phyloP scores from a whole-genome alignment of 2,888 invertebrate species.

The Tanypteryx hageni region DNA sequence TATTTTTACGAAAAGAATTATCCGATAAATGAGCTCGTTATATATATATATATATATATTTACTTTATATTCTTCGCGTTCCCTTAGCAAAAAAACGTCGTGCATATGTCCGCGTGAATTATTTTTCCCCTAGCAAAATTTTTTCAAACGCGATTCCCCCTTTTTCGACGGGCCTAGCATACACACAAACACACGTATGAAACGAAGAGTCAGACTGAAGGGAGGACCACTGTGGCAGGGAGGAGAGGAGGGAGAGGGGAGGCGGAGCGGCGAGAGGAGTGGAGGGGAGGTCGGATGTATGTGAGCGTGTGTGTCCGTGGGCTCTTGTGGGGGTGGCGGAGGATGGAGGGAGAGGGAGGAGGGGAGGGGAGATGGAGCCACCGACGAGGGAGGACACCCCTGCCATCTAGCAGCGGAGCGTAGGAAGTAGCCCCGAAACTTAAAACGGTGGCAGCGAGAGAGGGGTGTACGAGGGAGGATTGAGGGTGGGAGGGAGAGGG shows the following conservation, averaged over 20 bases:
- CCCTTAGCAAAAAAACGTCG: background rate
- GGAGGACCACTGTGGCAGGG: background rate
- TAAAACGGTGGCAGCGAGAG: background rate
- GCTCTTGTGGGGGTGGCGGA: background rate
- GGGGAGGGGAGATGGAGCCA: slow-evolving; percentile 56
- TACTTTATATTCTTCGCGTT: background rate
- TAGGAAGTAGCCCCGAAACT: background rate
- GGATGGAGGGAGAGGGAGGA: background rate
- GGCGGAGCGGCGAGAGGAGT: background rate
- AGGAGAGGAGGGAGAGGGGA: background rate
- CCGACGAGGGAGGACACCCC: slow-evolving; percentile 34
- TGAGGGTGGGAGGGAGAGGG: background rate
- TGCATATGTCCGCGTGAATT: background rate
- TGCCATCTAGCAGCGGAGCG: slow-evolving; percentile 45
- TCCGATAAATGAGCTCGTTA: background rate
- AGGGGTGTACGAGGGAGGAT: background rate
- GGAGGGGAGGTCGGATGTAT: background rate
- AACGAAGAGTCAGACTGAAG: slow-evolving; percentile 61
- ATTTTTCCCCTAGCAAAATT: background rate
- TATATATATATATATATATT: background rate
- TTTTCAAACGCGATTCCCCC: slow-evolving; percentile 49
- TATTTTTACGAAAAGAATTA: background rate
- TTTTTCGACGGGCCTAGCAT: slow-evolving; percentile 55
- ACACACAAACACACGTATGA: slow-evolving; percentile 64
- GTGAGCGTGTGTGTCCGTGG: background rate